A percentile compares a stretch with the other conserved stretches of the same genome.
Evolutionary conservation across 2,888 invertebrate species (phyloP).

Genomic region (Amblyjoppa proteus): DNA sequence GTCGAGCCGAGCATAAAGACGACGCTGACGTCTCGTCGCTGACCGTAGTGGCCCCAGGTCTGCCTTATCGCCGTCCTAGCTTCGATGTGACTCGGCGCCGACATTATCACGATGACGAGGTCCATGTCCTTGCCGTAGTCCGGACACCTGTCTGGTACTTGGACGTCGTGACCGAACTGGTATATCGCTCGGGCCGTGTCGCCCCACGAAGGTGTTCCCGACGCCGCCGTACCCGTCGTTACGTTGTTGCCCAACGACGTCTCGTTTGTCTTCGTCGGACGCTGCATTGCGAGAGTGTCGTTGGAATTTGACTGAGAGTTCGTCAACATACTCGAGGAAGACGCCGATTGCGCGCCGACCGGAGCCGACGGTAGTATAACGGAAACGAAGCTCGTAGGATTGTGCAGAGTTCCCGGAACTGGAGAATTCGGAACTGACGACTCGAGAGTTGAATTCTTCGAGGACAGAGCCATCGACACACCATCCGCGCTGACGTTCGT

Average conservation of each 20-base stretch:
- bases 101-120: conserved; percentile 88
- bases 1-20: conserved; percentile 90
- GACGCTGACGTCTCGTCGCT: conserved; percentile 86
- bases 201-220: conserved; percentile 86
- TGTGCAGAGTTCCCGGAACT: conserved; percentile 26
- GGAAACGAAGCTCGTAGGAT: conserved; percentile 27
- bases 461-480: conserved; percentile 20
- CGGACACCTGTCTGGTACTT: conserved; percentile 79
- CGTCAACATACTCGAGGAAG: conserved; percentile 69
- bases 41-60: conserved; percentile 93
- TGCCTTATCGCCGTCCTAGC: conserved; percentile 90
- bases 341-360: conserved; percentile 62
- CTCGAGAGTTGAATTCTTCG: conserved; percentile 73
- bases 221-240: conserved; percentile 63
- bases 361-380: conserved; percentile 47
- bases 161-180: conserved; percentile 78
- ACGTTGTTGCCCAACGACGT: conserved; percentile 17
- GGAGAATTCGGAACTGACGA: conserved; percentile 51
- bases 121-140: conserved; percentile 82
- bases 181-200: conserved; percentile 81
- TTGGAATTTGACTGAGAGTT: conserved; percentile 59
- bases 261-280: conserved; percentile 9
- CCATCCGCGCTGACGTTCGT: conserved; percentile 72
- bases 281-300: conserved; percentile 30
- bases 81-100: conserved; percentile 88